Base-by-base conservation (phyloP, 2,888 invertebrate species). In the Palloptera scutellata region DNA sequence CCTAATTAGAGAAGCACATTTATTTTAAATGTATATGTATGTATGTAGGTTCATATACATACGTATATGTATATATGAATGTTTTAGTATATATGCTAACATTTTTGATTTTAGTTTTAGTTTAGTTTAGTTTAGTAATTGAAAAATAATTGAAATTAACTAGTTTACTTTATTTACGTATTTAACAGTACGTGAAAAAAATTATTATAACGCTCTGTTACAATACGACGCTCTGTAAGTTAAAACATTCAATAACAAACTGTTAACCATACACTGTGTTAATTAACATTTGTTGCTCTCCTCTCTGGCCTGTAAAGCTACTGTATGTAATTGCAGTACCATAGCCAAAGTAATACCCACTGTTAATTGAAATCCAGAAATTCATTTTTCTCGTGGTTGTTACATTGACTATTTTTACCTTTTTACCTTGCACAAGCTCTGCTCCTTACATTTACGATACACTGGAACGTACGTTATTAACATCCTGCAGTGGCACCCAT, bases 401-500 rank as follows among this genome's bases (percentile, higher is more conserved):
- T 42, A 43, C 48, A 30, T 13, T 58, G 12, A 58, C 58, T 40
- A 60, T 40, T n/a, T 17, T 13, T 9, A 41, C 13, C 4, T 19
- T 59, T 67, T 4, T 30, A 30, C 30, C 30, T 30, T 30, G 3
- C 30, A 30, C 2, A 30, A 30, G 6, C 30, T 66, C 41, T 69
- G 57, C 15, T 57, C 66, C 63, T 41, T 66, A 30, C 60, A 30
- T 30, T 30, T 30, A 30, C 30, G 30, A 30, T 30, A 30, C 30
- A 43, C 40, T 67, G 53, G 53, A 19, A 10, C 70, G 68, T 51
- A 58, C 58, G 54, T 62, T 69, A 40, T 69, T 75, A 2, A 75
- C 77, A 52, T 88, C 88, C 20, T 86, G 84, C 13, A 89, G 77
- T 17, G 88, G 86, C 42, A 89, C 81, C 89, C 89, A 89, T 76